Evolutionary conservation across 2,888 invertebrate species (phyloP).

Genomic region (Salticus scenicus): DNA sequence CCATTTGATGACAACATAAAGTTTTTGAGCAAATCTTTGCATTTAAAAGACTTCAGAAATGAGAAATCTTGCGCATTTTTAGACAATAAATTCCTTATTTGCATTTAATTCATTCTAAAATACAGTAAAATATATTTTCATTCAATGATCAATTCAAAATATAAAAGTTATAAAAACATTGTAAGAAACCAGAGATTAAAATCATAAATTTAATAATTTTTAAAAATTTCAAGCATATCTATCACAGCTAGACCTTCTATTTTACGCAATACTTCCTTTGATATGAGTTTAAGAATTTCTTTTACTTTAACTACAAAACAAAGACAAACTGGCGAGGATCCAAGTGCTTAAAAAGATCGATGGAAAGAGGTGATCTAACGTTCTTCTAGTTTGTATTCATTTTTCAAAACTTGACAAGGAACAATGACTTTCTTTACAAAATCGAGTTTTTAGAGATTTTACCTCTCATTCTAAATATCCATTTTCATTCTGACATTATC

Average conservation of each 20-base stretch:
- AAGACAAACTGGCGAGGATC: constrained; percentile 39
- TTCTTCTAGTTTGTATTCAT: constrained; percentile 49
- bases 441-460: constrained; percentile 11
- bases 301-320: constrained; percentile 30
- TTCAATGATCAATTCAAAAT: no score
- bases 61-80: no score
- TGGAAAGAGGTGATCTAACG: constrained; percentile 38
- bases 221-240: no score
- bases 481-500: background rate
- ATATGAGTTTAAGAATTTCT: constrained; percentile 8
- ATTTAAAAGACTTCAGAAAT: no score
- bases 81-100: no score
- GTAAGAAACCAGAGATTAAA: no score
- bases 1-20: no score
- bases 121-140: no score
- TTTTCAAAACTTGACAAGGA: constrained; percentile 47
- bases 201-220: no score
- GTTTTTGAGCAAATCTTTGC: no score
- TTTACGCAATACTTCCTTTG: background rate
- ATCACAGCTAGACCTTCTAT: background rate
- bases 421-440: constrained; percentile 30
- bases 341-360: constrained; percentile 47
- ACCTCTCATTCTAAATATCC: background rate
- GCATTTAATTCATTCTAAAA: no score
- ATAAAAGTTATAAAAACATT: no score